Evolutionary conservation across 2,888 invertebrate species (phyloP).

Genomic region (Oxyteleia sp.): DNA sequence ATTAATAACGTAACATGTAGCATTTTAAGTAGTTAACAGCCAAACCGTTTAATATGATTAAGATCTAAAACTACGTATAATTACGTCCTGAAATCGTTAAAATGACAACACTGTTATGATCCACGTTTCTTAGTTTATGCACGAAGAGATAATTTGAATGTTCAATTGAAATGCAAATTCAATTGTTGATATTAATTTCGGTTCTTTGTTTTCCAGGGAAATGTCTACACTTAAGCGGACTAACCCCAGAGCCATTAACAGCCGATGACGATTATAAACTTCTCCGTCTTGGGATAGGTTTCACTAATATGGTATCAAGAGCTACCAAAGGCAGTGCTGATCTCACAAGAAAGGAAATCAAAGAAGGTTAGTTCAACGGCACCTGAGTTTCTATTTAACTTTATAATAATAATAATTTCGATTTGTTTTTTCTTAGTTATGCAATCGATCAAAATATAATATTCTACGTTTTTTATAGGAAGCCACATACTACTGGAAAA

Average conservation of each 20-base stretch:
- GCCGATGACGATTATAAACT: conserved; percentile 98
- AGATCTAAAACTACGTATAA: too few relatives aligned
- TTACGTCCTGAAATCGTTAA: too few relatives aligned
- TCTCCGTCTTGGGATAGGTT: conserved; percentile 97
- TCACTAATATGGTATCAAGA: conserved; percentile 98
- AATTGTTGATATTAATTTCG: conserved; percentile 3
- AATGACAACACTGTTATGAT: too few relatives aligned
- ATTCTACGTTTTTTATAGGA: conserved; percentile 86
- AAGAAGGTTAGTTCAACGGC: conserved; percentile 90
- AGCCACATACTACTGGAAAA: conserved; percentile 96
- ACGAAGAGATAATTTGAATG: not conserved
- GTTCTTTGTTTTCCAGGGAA: conserved; percentile 91
- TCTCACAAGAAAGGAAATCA: conserved; percentile 97
- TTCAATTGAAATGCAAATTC: not conserved
- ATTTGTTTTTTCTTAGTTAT: not conserved
- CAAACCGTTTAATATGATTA: too few relatives aligned
- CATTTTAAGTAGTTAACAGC: too few relatives aligned
- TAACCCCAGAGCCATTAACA: conserved; percentile 98
- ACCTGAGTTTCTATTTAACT: not conserved
- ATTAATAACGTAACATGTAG: too few relatives aligned
- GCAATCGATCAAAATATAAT: not conserved
- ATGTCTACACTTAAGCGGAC: conserved; percentile 97
- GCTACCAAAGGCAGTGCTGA: conserved; percentile 99
- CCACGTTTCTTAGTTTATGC: too few relatives aligned
- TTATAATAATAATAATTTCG: not conserved